phyloP scores from a whole-genome alignment of 2,113 vertebrate genomes.

The Stomatorhinus ivindoensis region DNA sequence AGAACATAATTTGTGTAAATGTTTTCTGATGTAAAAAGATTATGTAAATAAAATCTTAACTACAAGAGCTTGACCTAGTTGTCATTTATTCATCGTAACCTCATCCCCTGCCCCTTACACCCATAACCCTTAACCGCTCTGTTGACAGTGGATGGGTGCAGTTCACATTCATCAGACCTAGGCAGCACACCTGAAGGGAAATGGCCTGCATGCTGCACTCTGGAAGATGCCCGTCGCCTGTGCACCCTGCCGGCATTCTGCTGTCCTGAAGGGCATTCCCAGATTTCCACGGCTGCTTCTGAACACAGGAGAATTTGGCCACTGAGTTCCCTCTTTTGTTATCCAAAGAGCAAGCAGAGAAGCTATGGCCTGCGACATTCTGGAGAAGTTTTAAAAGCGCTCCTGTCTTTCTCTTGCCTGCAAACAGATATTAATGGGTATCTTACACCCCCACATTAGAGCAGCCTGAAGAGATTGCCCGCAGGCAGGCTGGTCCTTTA shows the following conservation, averaged over 20 bases:
- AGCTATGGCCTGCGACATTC: not conserved
- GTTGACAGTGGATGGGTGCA: not conserved
- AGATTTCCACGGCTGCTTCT: not conserved
- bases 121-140: conserved; percentile 13
- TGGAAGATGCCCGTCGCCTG: not conserved
- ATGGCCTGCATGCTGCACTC: not conserved
- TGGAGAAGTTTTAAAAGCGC: not conserved
- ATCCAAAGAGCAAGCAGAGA: not conserved
- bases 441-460: not conserved
- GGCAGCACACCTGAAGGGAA: not conserved
- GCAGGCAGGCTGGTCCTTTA: too few species aligned
- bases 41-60: conserved; percentile 69
- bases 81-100: conserved; percentile 46
- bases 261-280: not conserved
- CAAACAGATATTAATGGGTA: conserved; percentile 60
- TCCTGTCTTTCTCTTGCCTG: conserved; percentile 56
- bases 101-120: not conserved
- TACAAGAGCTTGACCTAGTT: conserved; percentile 47
- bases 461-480: not conserved
- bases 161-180: not conserved
- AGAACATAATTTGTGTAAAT: conserved; percentile 55
- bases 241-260: not conserved
- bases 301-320: not conserved
- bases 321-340: not conserved
- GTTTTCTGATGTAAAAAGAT: conserved; percentile 63